A percentile compares a stretch with the other conserved stretches of the same genome.
These are phyloP conservation scores for Meles meles DNA, from an alignment of 2,113 vertebrate genomes.

Conservation along the genomic window DNA sequence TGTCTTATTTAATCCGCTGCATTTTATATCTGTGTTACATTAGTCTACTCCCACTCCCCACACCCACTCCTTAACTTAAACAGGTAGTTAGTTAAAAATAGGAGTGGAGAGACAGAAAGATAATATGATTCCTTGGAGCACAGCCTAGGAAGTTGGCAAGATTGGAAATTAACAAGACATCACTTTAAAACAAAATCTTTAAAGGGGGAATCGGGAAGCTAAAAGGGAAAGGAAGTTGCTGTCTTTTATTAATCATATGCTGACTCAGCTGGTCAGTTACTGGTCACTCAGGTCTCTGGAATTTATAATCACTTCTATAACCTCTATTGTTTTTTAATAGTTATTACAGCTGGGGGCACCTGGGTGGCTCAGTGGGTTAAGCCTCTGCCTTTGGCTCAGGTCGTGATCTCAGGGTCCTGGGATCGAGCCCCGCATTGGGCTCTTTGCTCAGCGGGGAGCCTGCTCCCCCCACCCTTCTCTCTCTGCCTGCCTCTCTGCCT, in stretches of 20 bases:
- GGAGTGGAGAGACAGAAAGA: background rate
- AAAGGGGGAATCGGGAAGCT: background rate
- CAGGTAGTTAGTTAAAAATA: background rate
- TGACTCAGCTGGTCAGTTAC: background rate
- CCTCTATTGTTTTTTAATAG: conserved; percentile 1
- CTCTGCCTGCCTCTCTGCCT: too few relatives aligned
- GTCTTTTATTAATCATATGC: background rate
- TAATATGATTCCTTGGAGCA: background rate
- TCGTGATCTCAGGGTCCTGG: too few relatives aligned
- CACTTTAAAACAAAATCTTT: background rate
- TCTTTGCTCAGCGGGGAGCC: too few relatives aligned
- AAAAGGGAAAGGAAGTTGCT: background rate
- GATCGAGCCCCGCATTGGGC: too few relatives aligned
- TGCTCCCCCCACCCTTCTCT: too few relatives aligned
- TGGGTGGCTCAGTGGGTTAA: too few relatives aligned
- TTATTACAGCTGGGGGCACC: background rate
- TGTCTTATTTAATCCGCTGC: background rate
- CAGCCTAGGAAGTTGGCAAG: background rate
- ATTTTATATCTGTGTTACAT: background rate
- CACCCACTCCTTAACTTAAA: background rate
- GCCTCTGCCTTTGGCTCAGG: too few relatives aligned
- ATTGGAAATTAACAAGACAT: background rate
- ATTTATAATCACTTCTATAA: background rate
- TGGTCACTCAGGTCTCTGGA: background rate
- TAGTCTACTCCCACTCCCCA: background rate